Evolutionary conservation across 1,140 invertebrate species (phyloP).

Genomic region (Melanaphis sacchari): DNA sequence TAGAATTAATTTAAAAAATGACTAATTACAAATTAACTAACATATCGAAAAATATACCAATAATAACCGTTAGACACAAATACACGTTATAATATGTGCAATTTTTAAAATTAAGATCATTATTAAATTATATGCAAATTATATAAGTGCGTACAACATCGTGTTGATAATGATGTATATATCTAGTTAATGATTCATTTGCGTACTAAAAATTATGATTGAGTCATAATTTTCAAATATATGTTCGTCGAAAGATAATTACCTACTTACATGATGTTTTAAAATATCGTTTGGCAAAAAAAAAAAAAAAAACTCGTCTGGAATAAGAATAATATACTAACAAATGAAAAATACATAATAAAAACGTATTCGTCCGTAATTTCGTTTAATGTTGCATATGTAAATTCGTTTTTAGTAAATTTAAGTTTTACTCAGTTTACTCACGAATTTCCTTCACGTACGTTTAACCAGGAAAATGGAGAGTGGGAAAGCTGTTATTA

Average conservation of each 20-base stretch:
- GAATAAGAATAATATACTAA: neutral
- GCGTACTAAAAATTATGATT: neutral
- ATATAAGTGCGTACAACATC: neutral
- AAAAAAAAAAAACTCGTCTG: neutral
- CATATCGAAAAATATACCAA: neutral
- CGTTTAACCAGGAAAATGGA: neutral
- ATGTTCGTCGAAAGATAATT: neutral
- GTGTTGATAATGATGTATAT: neutral
- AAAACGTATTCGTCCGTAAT: conserved; percentile 33
- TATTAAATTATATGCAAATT: neutral
- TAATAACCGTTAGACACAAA: neutral
- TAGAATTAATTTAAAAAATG: neutral
- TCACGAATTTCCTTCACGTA: conserved; percentile 47
- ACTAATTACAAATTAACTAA: neutral
- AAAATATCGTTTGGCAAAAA: neutral
- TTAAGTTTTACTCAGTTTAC: neutral
- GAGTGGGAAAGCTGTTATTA: conserved; percentile 25
- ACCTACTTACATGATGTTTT: neutral
- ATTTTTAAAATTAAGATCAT: neutral
- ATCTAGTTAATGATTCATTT: neutral
- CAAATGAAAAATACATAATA: neutral
- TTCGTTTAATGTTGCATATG: conserved; percentile 33
- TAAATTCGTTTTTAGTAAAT: conserved; percentile 39
- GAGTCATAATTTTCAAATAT: neutral
- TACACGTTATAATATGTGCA: neutral